Conservation (phyloP, 2,888 invertebrate species). For the Netelia inedita region DNA sequence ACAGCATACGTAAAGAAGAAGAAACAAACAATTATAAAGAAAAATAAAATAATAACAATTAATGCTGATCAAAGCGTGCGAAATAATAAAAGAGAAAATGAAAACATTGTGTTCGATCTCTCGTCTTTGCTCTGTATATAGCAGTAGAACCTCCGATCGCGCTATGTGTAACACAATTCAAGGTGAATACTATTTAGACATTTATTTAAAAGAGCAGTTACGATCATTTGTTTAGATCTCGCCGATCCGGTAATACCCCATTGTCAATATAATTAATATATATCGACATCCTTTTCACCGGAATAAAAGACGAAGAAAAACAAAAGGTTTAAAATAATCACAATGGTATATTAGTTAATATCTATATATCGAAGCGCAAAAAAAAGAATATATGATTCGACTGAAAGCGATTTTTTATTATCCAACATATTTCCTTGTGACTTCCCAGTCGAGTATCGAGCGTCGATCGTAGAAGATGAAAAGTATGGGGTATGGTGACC, state of each 20-base stretch:
- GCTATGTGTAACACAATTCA: slow-evolving; percentile 45
- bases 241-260: slow-evolving; percentile 17
- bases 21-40: slow-evolving; percentile 2
- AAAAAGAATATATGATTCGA: slow-evolving; percentile 47
- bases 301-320: slow-evolving; percentile 25
- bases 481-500: too few relatives aligned
- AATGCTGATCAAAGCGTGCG: slow-evolving; percentile 28
- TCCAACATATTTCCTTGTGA: background rate
- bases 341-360: slow-evolving; percentile 19
- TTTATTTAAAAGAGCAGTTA: background rate
- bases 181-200: slow-evolving; percentile 48
- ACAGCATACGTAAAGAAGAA: slow-evolving; percentile 31
- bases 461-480: too few relatives aligned
- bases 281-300: slow-evolving; percentile 47
- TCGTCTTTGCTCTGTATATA: slow-evolving; percentile 1
- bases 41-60: slow-evolving; percentile 29
- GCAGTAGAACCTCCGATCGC: slow-evolving; percentile 1
- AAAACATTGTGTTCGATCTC: background rate
- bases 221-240: slow-evolving; percentile 23
- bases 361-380: slow-evolving; percentile 27
- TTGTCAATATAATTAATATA: slow-evolving; percentile 36
- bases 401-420: background rate
- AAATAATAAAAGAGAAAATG: slow-evolving; percentile 29
- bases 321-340: background rate
- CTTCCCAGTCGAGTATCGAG: background rate